A percentile compares a stretch with the other conserved stretches of the same genome.
Evolutionary conservation across 2,797 vertebrate genomes (phyloP).

Genomic region (Pteropus rufus): DNA sequence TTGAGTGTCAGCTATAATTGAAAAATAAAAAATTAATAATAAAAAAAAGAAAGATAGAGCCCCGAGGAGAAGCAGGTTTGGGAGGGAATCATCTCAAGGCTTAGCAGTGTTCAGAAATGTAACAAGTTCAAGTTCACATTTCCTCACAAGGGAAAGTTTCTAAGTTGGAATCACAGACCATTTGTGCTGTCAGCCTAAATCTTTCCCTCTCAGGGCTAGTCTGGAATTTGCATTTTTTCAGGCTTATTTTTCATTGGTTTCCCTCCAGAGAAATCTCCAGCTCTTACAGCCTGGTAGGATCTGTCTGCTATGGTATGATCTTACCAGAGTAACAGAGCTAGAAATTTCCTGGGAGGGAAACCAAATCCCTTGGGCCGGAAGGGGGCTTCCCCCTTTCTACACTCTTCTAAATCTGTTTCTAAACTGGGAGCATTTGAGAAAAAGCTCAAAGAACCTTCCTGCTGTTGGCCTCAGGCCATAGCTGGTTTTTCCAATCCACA

Average conservation of each 20-base stretch:
- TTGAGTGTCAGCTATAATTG: no score
- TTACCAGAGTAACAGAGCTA: conserved; percentile 11
- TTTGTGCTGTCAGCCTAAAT: not conserved
- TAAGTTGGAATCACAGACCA: not conserved
- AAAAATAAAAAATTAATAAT: no score
- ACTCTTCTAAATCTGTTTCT: conserved; percentile 26
- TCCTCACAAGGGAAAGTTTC: not conserved
- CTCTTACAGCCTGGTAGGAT: not conserved
- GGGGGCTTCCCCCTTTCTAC: not conserved
- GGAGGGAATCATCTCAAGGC: not conserved
- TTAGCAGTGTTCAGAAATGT: not conserved
- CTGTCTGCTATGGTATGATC: not conserved
- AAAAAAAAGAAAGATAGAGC: not conserved
- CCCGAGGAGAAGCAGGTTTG: not conserved
- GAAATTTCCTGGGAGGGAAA: conserved; percentile 37
- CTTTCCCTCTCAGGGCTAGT: not conserved
- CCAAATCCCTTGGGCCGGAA: conserved; percentile 27
- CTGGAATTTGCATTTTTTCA: conserved; percentile 31
- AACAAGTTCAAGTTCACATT: not conserved
- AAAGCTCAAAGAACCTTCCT: conserved; percentile 34
- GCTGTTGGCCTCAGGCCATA: conserved; percentile 8
- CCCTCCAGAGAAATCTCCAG: conserved; percentile 28
- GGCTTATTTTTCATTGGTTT: not conserved
- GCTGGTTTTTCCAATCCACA: not conserved
- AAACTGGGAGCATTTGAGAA: conserved; percentile 43